A percentile compares a stretch with the other conserved stretches of the same genome.
Evolutionary conservation across 1,140 invertebrate species (phyloP).

Genomic region (Drosophila subobscura): DNA sequence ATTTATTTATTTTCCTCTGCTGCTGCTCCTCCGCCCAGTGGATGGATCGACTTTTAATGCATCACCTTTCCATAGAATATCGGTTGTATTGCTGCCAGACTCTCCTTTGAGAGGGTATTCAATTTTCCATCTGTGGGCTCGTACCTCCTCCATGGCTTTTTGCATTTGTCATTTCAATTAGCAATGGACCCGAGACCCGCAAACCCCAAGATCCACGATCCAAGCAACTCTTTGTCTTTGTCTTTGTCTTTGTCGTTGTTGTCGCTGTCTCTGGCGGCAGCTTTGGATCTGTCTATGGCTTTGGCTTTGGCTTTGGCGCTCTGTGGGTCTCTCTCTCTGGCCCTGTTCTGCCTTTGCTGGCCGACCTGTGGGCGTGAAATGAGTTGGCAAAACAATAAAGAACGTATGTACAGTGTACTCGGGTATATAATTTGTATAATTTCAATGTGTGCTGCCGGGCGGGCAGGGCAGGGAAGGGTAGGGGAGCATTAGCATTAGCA

Average conservation of each 20-base stretch:
- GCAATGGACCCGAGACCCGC: constrained; percentile 16
- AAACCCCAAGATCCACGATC: background rate
- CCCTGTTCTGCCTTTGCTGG: background rate
- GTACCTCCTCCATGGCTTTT: constrained; percentile 6
- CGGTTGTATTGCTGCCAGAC: background rate
- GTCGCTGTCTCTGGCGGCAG: constrained; percentile 10
- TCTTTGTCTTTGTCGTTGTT: background rate
- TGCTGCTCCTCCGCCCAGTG: too few species aligned
- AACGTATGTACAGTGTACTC: constrained; percentile 23
- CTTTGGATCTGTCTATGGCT: constrained; percentile 14
- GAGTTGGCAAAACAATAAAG: constrained; percentile 51
- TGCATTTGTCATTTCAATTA: constrained; percentile 54
- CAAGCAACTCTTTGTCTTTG: constrained; percentile 9
- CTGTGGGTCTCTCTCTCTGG: background rate
- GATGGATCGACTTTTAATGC: too few species aligned
- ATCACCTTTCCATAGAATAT: too few species aligned
- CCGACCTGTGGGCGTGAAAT: constrained; percentile 25
- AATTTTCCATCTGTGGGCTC: constrained; percentile 6
- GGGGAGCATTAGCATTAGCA: too few species aligned
- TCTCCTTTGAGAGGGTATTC: background rate
- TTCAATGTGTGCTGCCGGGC: constrained; percentile 28
- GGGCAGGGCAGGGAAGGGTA: too few species aligned
- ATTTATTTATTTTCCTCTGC: too few species aligned
- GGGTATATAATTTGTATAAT: constrained; percentile 63
- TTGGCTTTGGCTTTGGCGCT: background rate